Evolutionary conservation across 2,888 invertebrate species (phyloP).

Genomic region (Ceraclea dissimilis): DNA sequence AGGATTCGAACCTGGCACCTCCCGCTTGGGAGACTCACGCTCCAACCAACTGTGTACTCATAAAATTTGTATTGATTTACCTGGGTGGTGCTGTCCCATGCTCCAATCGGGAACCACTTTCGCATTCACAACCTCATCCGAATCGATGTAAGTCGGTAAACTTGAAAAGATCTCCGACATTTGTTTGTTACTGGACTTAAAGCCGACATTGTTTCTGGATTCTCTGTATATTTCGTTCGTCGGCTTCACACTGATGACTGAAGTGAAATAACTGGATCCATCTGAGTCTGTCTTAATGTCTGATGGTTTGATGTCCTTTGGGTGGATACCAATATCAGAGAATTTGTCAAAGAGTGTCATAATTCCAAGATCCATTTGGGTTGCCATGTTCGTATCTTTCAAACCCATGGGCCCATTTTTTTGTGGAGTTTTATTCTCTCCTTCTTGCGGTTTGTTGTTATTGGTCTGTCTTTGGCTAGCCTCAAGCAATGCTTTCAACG

Average conservation of each 20-base stretch:
- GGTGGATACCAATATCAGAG: slow-evolving; percentile 34
- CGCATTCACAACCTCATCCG: slow-evolving; percentile 20
- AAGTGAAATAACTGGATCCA: slow-evolving; percentile 44
- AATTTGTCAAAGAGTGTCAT: slow-evolving; percentile 54
- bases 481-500: slow-evolving; percentile 43
- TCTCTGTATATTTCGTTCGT: slow-evolving; percentile 41
- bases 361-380: slow-evolving; percentile 51
- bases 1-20: too few relatives aligned
- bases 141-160: slow-evolving; percentile 23
- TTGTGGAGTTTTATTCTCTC: background rate
- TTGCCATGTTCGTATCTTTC: slow-evolving; percentile 36
- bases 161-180: slow-evolving; percentile 23
- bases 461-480: slow-evolving; percentile 28
- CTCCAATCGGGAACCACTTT: slow-evolving; percentile 23
- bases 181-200: slow-evolving; percentile 23
- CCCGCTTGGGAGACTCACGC: too few relatives aligned
- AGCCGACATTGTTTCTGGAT: slow-evolving; percentile 30
- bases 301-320: slow-evolving; percentile 33
- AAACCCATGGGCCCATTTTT: slow-evolving; percentile 25
- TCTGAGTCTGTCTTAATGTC: slow-evolving; percentile 43
- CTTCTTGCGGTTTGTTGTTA: background rate
- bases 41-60: too few relatives aligned
- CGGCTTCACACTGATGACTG: slow-evolving; percentile 42
- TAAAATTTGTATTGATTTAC: too few relatives aligned
- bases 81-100: background rate